Evolutionary conservation across 1,140 invertebrate species (phyloP).

Genomic region (Zeugodacus cucurbitae): DNA sequence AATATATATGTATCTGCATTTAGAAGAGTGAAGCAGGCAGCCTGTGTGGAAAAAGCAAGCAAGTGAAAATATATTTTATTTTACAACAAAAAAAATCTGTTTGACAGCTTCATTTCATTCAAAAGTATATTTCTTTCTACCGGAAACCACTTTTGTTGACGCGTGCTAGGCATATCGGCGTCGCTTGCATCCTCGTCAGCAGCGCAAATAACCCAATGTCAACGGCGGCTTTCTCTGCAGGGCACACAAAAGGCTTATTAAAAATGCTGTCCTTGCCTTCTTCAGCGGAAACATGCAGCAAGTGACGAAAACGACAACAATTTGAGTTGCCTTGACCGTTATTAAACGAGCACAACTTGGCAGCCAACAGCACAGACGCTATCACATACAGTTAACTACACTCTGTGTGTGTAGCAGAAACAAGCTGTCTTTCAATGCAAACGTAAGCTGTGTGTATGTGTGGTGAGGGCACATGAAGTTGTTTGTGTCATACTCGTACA

Average conservation of each 20-base stretch:
- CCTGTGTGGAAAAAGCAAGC: too few relatives aligned
- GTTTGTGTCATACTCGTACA: background rate
- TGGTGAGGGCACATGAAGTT: background rate
- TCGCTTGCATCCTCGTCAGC: too few relatives aligned
- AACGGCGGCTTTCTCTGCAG: background rate
- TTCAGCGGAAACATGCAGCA: background rate
- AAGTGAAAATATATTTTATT: too few relatives aligned
- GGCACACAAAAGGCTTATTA: background rate
- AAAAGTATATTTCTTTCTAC: too few relatives aligned
- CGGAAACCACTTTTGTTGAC: too few relatives aligned
- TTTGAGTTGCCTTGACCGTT: conserved; percentile 11
- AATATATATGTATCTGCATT: too few relatives aligned
- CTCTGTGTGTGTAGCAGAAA: background rate
- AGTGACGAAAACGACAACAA: background rate
- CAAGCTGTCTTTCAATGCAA: background rate
- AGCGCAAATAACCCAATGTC: too few relatives aligned
- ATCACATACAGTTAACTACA: background rate
- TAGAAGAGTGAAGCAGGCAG: too few relatives aligned
- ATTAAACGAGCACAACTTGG: background rate
- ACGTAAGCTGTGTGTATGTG: too few relatives aligned
- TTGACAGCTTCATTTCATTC: too few relatives aligned
- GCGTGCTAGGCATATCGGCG: too few relatives aligned
- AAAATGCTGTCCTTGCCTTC: background rate
- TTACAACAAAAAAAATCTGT: too few relatives aligned
- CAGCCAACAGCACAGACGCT: background rate